Evolutionary conservation across 1,140 invertebrate genomes (phyloP), one percentile per base, ranked within the genome.

Genomic region (Tigriopus japonicus): DNA sequence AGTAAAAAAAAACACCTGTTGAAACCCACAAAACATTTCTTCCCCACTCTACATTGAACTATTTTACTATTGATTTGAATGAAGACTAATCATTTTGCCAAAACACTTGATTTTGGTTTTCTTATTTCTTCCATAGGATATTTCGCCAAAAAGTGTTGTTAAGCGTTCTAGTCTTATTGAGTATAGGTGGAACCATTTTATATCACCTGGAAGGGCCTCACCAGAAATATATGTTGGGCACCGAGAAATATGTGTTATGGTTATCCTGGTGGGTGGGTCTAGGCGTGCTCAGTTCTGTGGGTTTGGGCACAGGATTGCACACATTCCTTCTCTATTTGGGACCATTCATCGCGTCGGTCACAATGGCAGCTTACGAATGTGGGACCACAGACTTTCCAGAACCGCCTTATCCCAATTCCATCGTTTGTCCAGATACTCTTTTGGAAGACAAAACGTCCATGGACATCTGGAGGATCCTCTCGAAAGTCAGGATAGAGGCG

Each of bases 321-420:
- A 99, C 95, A 56, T 99, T 99, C 76, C 76, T 99, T 13, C 75
- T 99, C 42, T 99, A 98, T 72, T 74, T 98, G 65, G 93, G 94
- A 19, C 88, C 89, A 19, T 84, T 87, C 66, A 88, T 91, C 72
- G 86, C 86, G 40, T 78, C 58, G 10, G 58, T 99, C n/a, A 98
- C 95, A 7, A 75, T 98, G 68, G 95, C 96, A 45, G 96, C 92
- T 0, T 96, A 95, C 72, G 93, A 98, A 73, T 99, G 96, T 73
- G 85, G 87, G 17, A 82, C 83, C 14, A 75, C 97, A 0, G 82
- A 97, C 69, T 98, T 99, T 71, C 94, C 93, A 1, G 81, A 87
- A 65, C 87, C 87, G 43, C 87, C 87, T 0, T 90, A 90, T 77
- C 87, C 85, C 51, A 84, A 87, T 70, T 80, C 86, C 63, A 71